Percentiles rank a stretch among this genome's conserved stretches.
phyloP scores from a whole-genome alignment of 2,888 invertebrate genomes.

The Orthosia incerta region DNA sequence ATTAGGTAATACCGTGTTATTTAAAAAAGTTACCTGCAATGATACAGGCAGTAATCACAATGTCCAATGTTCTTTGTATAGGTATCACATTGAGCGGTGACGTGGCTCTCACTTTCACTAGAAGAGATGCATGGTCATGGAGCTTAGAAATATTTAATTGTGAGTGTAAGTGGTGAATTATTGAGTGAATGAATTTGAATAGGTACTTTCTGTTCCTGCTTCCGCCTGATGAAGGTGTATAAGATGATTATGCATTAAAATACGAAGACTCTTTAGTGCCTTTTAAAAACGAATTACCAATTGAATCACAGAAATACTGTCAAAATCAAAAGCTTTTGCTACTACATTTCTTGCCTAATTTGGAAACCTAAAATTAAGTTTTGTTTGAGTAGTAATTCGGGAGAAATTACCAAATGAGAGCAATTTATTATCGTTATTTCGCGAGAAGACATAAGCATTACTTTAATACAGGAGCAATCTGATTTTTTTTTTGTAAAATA shows the following conservation, averaged over 20 bases:
- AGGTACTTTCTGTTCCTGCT: slow-evolving; percentile 4
- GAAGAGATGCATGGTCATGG: slow-evolving; percentile 39
- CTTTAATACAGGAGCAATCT: background rate
- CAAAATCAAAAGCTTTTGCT: no score
- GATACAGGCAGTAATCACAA: slow-evolving; percentile 12
- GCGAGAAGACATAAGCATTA: background rate
- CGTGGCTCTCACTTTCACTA: slow-evolving; percentile 37
- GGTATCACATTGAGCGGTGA: slow-evolving; percentile 37
- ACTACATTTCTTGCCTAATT: no score
- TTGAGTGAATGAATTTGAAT: slow-evolving; percentile 9
- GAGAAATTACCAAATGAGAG: no score
- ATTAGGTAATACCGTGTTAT: slow-evolving; percentile 36
- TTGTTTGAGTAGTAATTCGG: no score
- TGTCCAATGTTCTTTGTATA: slow-evolving; percentile 22
- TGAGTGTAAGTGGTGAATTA: background rate
- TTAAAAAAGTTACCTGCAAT: slow-evolving; percentile 22
- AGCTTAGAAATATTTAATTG: slow-evolving; percentile 24
- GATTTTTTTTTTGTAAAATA: background rate
- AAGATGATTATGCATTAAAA: background rate
- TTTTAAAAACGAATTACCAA: background rate
- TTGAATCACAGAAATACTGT: background rate
- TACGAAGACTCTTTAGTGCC: background rate
- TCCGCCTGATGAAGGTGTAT: background rate
- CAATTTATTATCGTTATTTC: background rate
- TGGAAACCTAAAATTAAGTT: no score